Conservation (phyloP, 2,113 vertebrate genomes). For the Channa maculata region DNA sequence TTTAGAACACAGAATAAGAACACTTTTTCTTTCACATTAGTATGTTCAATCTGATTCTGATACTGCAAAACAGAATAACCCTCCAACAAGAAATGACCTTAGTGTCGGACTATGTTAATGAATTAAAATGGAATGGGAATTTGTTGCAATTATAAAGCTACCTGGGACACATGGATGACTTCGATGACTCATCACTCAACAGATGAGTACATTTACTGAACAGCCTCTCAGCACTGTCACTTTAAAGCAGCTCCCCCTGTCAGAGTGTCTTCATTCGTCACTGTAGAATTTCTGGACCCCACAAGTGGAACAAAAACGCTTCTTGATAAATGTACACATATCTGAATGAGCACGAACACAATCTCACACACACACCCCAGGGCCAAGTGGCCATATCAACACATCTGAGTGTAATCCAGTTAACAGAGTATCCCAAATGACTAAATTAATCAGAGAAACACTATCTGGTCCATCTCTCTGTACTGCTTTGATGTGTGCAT, state of each 20-base stretch:
- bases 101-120: background rate
- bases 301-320: conserved; percentile 70
- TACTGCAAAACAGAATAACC: background rate
- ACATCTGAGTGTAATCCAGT: conserved; percentile 83
- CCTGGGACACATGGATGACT: conserved; percentile 19
- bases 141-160: conserved; percentile 1
- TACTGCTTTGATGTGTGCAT: conserved; percentile 73
- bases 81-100: background rate
- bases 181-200: conserved; percentile 7
- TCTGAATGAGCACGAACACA: conserved; percentile 24
- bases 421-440: conserved; percentile 83
- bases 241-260: conserved; percentile 16
- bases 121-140: background rate
- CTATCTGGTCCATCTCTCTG: conserved; percentile 76
- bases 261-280: conserved; percentile 18
- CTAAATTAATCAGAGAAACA: conserved; percentile 83
- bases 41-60: too few relatives aligned
- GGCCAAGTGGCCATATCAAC: conserved; percentile 78
- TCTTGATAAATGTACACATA: conserved; percentile 51
- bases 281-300: conserved; percentile 58
- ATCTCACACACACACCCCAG: conserved; percentile 54
- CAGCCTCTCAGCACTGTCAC: background rate
- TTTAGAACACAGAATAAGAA: too few relatives aligned
- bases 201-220: conserved; percentile 25
- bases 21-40: too few relatives aligned